A percentile compares a stretch with the other conserved stretches of the same genome.
Conservation (phyloP, 2,888 invertebrate genomes). For the Bibio marci region DNA sequence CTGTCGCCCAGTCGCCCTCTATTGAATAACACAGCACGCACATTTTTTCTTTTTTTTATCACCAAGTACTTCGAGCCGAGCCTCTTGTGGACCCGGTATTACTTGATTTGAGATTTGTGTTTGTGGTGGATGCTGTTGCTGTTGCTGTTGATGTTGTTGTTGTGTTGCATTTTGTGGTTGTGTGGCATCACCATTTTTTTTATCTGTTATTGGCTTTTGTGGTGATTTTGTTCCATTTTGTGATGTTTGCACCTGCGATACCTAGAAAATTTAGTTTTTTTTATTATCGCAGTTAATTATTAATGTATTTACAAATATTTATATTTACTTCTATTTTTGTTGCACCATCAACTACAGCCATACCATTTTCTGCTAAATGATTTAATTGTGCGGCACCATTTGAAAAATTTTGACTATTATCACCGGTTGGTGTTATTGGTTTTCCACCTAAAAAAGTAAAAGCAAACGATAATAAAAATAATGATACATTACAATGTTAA, state of each 20-base stretch:
- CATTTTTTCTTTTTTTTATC: slow-evolving; percentile 90
- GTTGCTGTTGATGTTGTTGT: slow-evolving; percentile 27
- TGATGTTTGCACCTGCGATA: slow-evolving; percentile 26
- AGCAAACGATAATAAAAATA: not conserved
- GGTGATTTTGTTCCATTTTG: slow-evolving; percentile 30
- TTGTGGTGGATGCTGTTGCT: slow-evolving; percentile 29
- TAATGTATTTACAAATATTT: too few relatives aligned
- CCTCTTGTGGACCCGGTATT: slow-evolving; percentile 62
- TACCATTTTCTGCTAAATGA: slow-evolving; percentile 22
- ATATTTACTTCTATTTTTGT: slow-evolving; percentile 25
- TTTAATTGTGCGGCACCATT: slow-evolving; percentile 18
- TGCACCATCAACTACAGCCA: slow-evolving; percentile 25
- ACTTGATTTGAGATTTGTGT: slow-evolving; percentile 34
- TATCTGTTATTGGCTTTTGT: slow-evolving; percentile 11
- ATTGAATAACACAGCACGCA: slow-evolving; percentile 88
- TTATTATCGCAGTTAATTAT: too few relatives aligned
- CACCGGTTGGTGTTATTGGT: slow-evolving; percentile 30
- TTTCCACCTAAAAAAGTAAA: slow-evolving; percentile 21
- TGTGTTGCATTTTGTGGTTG: slow-evolving; percentile 21
- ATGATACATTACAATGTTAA: too few relatives aligned
- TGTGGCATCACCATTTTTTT: slow-evolving; percentile 6
- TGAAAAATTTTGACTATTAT: slow-evolving; percentile 15
- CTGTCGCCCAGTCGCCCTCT: too few relatives aligned
- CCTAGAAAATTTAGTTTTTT: slow-evolving; percentile 13
- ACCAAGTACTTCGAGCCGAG: slow-evolving; percentile 67